A percentile compares a stretch with the other conserved stretches of the same genome.
Conservation (phyloP, 2,888 invertebrate genomes). For the Fissipunctia ypsillon region DNA sequence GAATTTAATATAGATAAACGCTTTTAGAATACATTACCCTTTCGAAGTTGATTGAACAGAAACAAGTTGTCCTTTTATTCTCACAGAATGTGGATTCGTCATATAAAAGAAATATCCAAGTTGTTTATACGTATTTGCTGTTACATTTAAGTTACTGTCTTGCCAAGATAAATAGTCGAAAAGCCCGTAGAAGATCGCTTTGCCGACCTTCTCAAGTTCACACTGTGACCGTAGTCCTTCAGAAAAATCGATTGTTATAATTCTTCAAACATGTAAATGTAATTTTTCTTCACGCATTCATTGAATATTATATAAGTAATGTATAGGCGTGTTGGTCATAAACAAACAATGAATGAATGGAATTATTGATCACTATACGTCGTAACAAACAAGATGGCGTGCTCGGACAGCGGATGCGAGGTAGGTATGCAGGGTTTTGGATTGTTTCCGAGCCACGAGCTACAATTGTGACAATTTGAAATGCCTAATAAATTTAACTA, state of each 20-base stretch:
- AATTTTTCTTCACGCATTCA: constrained; percentile 34
- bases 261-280: constrained; percentile 10
- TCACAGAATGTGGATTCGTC: constrained; percentile 12
- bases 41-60: constrained; percentile 33
- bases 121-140: background rate
- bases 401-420: constrained; percentile 35
- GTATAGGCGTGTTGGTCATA: constrained; percentile 38
- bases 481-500: constrained; percentile 30
- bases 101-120: background rate
- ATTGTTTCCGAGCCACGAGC: constrained; percentile 23
- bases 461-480: constrained; percentile 28
- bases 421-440: constrained; percentile 33
- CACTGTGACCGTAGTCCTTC: background rate
- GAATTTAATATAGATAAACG: constrained; percentile 54
- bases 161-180: constrained; percentile 27
- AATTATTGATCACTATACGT: constrained; percentile 64
- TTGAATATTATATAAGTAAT: constrained; percentile 50
- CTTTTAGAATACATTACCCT: constrained; percentile 50
- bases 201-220: constrained; percentile 13
- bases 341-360: constrained; percentile 67
- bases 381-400: constrained; percentile 60
- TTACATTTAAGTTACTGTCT: constrained; percentile 2
- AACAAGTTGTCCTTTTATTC: constrained; percentile 27
- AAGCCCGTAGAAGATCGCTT: constrained; percentile 7
- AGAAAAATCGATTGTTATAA: constrained; percentile 23